Base-by-base conservation (phyloP, 2,888 invertebrate species). In the Caenorhabditis zanzibari region DNA sequence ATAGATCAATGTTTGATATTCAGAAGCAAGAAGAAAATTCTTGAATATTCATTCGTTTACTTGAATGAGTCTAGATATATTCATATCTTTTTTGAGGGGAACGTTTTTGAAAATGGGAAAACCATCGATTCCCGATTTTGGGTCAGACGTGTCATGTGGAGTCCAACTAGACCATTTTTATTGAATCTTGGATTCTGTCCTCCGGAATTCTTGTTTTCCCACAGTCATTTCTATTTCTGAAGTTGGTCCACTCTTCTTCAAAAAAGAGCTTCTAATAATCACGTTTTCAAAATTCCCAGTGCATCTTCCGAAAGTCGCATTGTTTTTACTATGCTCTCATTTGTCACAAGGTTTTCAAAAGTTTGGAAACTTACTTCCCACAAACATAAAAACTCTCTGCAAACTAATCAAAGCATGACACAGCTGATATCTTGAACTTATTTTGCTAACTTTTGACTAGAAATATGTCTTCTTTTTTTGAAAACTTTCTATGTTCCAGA, bases 141-240 rank as follows among this genome's bases (percentile, higher is more conserved):
- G 9, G 38, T 38, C 38, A 38, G 10, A 38, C 12, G 38, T 38
- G 38, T 49, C 49, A 49, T 49, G 49, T 12, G 49, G 22, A 49
- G n/a, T 49, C 19, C 49, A 12, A 12, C 38, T 38, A 38, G 38
- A 10, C 38, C 38, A 38, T 38, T 38, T 12, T 38, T 38, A 38
- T 38, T 38, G 38, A 38, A 38, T 38, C 26, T 54, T 10, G 24
- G 14, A 19, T 19, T 49, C 49, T 19, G 19, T 19, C 5, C 26
- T 54, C 24, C 12, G 52, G 22, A 22, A 44, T 47, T 26, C 54
- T 26, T 26, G 26, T 59, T 41, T 41, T 61, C 61, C 41, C 61
- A 61, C 41, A 19, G 35, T 35, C 32, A 41, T 61, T 61, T 61
- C 24, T 24, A 16, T 22, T 61, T 61, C 61, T 61, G 14, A 61